A percentile compares a stretch with the other conserved stretches of the same genome.
Evolutionary conservation across 2,797 vertebrate genomes (phyloP).

Genomic region (Halcyon smyrnensis): DNA sequence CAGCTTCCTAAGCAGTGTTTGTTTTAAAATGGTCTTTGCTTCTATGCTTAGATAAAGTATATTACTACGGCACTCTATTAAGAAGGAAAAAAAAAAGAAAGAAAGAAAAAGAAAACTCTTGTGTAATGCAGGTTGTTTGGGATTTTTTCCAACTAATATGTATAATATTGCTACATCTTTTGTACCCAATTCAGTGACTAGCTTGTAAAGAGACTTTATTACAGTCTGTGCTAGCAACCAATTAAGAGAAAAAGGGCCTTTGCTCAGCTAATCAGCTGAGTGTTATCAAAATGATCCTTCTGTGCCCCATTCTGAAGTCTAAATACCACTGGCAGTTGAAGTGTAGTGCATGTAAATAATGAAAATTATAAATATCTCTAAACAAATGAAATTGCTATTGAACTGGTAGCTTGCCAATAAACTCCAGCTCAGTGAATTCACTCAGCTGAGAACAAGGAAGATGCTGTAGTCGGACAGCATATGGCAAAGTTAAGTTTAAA

Average conservation of each 20-base stretch:
- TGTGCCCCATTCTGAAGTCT: conserved; percentile 24
- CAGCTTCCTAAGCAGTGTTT: background rate
- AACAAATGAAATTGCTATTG: conserved; percentile 36
- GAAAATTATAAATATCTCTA: conserved; percentile 38
- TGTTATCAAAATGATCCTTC: conserved; percentile 55
- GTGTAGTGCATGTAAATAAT: conserved; percentile 42
- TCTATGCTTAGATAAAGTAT: background rate
- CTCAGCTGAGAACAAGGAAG: background rate
- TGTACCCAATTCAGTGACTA: conserved; percentile 23
- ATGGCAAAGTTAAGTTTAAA: conserved; percentile 40
- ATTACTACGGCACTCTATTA: background rate
- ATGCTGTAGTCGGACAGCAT: background rate
- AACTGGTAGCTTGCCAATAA: conserved; percentile 23
- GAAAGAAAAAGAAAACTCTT: background rate
- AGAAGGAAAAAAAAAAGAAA: background rate
- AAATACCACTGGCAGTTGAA: conserved; percentile 49
- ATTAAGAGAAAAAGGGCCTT: conserved; percentile 21
- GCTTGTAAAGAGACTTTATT: conserved; percentile 19
- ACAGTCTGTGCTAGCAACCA: background rate
- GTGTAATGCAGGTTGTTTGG: background rate
- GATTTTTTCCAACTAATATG: background rate
- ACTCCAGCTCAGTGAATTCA: background rate
- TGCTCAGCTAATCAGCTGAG: conserved; percentile 31
- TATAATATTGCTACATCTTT: background rate
- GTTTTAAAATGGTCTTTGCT: background rate